Evolutionary conservation across 2,797 vertebrate genomes (phyloP).

Genomic region (Chelidonichthys spinosus): DNA sequence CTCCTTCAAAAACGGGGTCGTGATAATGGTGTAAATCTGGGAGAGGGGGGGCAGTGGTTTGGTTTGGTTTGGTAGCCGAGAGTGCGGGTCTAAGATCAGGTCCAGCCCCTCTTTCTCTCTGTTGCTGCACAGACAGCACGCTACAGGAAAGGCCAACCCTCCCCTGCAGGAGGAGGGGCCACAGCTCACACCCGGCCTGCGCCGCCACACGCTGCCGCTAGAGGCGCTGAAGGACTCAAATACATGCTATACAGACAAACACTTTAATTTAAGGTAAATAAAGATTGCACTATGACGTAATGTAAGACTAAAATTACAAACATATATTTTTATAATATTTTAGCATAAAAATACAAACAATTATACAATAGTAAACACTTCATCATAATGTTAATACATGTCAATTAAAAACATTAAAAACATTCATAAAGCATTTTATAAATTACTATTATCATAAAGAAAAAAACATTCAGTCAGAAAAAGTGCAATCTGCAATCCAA

Average conservation of each 20-base stretch:
- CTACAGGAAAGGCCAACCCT: conserved; percentile 24
- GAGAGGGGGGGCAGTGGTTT: background rate
- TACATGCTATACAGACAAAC: background rate
- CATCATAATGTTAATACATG: background rate
- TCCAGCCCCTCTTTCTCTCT: conserved; percentile 25
- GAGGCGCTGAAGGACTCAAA: conserved; percentile 15
- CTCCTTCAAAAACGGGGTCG: background rate
- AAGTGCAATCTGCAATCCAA: background rate
- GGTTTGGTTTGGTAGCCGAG: background rate
- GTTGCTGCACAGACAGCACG: background rate
- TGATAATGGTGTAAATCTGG: conserved; percentile 31
- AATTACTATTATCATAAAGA: background rate
- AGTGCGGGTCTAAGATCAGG: conserved; percentile 28
- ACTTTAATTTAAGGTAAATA: background rate
- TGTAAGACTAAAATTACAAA: background rate
- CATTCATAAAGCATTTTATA: background rate
- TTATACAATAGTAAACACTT: background rate
- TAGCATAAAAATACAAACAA: background rate
- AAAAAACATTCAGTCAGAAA: background rate
- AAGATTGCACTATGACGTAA: background rate
- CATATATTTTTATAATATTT: background rate
- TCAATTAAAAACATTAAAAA: no score
- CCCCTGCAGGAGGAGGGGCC: conserved; percentile 52
- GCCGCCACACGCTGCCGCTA: background rate
- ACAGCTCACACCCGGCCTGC: background rate